phyloP scores from a whole-genome alignment of 2,113 vertebrate species.

The Colinus virginianus region DNA sequence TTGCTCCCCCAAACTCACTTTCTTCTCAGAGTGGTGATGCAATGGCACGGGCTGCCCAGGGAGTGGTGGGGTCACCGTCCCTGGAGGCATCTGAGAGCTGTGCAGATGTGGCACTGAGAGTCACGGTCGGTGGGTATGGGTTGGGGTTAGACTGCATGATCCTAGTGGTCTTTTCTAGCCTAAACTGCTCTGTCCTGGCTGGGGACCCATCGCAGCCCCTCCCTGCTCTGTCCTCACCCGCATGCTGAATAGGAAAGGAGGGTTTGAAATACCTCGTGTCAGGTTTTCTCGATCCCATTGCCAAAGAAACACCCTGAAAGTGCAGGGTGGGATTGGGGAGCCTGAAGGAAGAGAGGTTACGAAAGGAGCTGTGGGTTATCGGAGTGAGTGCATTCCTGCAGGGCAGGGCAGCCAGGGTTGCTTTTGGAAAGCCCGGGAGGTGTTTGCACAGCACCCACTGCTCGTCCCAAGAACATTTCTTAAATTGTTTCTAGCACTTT shows the following conservation, averaged over 20 bases:
- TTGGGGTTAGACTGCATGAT: no score
- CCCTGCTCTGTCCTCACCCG: not conserved
- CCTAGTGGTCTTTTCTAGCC: not conserved
- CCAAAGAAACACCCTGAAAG: not conserved
- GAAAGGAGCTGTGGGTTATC: conserved; percentile 19
- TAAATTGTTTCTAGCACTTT: conserved; percentile 66
- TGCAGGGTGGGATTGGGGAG: not conserved
- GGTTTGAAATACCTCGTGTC: not conserved
- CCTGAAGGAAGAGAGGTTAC: not conserved
- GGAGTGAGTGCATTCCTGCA: conserved; percentile 15
- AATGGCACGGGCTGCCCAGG: no score
- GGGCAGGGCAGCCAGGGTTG: not conserved
- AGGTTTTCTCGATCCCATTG: not conserved
- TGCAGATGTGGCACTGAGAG: no score
- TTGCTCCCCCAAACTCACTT: no score
- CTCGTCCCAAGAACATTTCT: conserved; percentile 57
- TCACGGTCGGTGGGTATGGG: no score
- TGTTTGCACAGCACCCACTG: conserved; percentile 55
- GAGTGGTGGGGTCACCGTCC: no score
- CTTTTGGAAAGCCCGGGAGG: not conserved
- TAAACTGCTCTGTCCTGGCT: not conserved
- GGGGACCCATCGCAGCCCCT: no score
- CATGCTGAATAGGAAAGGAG: not conserved
- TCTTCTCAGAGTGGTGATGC: no score
- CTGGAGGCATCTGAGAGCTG: no score